phyloP scores from a whole-genome alignment of 92 coral and sea anemone species.

The Micromussa lordhowensis region DNA sequence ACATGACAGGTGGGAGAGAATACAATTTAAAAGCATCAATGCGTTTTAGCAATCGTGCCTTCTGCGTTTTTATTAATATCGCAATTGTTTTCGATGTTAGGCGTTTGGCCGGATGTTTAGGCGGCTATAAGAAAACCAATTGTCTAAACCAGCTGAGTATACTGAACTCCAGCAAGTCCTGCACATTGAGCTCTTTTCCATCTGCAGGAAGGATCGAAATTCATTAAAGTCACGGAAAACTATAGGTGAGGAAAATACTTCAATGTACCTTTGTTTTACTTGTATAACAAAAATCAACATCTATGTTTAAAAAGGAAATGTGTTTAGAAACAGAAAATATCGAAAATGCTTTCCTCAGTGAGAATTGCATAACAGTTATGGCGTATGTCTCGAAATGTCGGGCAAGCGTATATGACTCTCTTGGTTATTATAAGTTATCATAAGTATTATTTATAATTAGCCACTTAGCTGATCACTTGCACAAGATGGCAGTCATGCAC shows the following conservation, averaged over 20 bases:
- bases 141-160: not conserved
- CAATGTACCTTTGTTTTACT: not conserved
- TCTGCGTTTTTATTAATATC: conserved; percentile 1
- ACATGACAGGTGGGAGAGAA: not conserved
- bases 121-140: not conserved
- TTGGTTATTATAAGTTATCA: too few relatives aligned
- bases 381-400: not conserved
- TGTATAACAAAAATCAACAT: not conserved
- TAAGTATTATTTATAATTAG: too few relatives aligned
- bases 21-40: conserved; percentile 8
- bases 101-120: not conserved
- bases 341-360: not conserved
- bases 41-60: not conserved
- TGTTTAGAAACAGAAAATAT: not conserved
- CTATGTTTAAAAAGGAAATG: not conserved
- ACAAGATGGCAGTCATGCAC: not conserved
- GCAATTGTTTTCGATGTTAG: not conserved
- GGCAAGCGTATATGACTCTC: not conserved
- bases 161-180: not conserved
- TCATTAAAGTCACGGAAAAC: not conserved
- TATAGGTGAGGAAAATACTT: not conserved
- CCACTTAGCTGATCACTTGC: not conserved
- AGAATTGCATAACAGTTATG: not conserved
- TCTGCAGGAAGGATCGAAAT: not conserved
- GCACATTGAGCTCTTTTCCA: not conserved